Conservation (phyloP, 2,113 vertebrate genomes). For the Arenaria interpres region DNA sequence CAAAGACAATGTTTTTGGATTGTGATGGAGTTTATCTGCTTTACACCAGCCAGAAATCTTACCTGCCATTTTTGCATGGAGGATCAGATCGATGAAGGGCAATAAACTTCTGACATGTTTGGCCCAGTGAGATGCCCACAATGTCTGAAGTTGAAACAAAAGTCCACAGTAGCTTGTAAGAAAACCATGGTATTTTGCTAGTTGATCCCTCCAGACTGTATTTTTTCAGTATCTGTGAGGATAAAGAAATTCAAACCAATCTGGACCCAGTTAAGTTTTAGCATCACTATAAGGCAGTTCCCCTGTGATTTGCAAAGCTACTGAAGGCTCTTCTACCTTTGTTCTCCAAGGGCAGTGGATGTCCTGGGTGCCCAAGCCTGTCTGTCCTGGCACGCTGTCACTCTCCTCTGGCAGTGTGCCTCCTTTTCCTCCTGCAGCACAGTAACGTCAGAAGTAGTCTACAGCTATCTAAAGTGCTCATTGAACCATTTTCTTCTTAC, state of each 20-base stretch:
- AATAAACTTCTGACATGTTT: background rate
- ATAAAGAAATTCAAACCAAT: background rate
- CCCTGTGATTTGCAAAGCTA: background rate
- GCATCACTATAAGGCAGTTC: background rate
- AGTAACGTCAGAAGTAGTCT: background rate
- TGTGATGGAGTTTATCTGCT: background rate
- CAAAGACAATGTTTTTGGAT: background rate
- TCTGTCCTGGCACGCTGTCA: background rate
- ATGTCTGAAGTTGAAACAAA: background rate
- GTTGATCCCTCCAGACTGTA: background rate
- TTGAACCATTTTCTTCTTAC: background rate
- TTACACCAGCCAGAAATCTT: background rate
- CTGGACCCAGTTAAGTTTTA: background rate
- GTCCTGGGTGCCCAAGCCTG: background rate
- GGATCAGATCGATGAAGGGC: background rate
- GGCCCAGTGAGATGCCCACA: background rate
- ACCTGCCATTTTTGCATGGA: accelerated
- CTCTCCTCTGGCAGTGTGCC: background rate
- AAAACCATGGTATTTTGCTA: background rate
- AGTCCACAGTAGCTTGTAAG: background rate
- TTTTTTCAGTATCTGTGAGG: background rate
- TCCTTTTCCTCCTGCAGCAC: background rate
- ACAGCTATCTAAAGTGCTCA: background rate
- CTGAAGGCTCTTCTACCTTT: background rate
- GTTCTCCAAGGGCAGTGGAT: background rate